These are phyloP conservation scores for Plagodis dolabraria DNA, from an alignment of 2,888 invertebrate species.

Conservation along the genomic window DNA sequence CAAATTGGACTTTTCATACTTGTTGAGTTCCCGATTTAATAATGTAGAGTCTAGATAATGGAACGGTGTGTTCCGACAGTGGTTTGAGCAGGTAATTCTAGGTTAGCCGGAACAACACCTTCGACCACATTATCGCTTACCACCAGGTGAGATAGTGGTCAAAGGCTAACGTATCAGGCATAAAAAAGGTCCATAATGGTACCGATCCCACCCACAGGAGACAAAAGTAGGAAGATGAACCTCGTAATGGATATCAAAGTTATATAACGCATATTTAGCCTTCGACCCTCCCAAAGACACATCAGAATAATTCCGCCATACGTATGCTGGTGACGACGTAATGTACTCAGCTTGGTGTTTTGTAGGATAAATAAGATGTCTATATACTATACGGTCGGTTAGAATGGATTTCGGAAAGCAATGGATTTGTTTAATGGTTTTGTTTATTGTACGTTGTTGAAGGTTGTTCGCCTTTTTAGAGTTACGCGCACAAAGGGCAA, in stretches of 20 bases:
- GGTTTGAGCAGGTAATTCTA: too few relatives aligned
- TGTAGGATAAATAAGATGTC: constrained; percentile 56
- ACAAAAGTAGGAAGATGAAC: not conserved
- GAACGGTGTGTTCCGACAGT: too few relatives aligned
- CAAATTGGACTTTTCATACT: too few relatives aligned
- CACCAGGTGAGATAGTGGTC: too few relatives aligned
- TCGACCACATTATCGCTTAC: too few relatives aligned
- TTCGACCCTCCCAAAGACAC: constrained; percentile 36
- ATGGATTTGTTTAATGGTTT: constrained; percentile 15
- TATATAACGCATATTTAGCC: constrained; percentile 32
- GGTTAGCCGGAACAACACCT: too few relatives aligned
- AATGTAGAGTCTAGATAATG: too few relatives aligned
- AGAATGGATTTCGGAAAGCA: constrained; percentile 13
- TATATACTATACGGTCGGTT: constrained; percentile 37
- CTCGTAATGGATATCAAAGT: constrained; percentile 2
- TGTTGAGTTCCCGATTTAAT: too few relatives aligned
- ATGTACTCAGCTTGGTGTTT: constrained; percentile 47
- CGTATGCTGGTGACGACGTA: constrained; percentile 57
- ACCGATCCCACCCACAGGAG: not conserved
- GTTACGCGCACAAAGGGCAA: too few relatives aligned
- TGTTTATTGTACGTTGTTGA: not conserved
- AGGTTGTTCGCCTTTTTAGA: too few relatives aligned
- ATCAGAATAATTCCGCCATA: constrained; percentile 69
- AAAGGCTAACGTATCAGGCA: too few relatives aligned
- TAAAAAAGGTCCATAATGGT: too few relatives aligned